Evolutionary conservation across 2,888 invertebrate genomes (phyloP).

Genomic region (Micoletzkya japonica): DNA sequence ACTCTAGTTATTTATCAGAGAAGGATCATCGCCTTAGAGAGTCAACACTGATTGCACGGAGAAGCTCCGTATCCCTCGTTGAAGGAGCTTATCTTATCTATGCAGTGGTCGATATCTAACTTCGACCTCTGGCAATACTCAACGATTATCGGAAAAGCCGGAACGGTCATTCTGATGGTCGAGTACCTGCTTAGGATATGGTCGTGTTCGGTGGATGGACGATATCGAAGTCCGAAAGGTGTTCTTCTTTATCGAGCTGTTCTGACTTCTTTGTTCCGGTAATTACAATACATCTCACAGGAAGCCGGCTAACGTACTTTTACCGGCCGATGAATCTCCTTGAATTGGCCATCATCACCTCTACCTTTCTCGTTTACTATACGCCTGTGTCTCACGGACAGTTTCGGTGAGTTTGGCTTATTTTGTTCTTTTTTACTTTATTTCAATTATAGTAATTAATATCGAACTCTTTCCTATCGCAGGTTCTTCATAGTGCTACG

Average conservation of each 20-base stretch:
- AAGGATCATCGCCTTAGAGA: background rate
- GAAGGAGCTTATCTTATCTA: no score
- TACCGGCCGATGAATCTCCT: constrained; percentile 1
- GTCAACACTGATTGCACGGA: background rate
- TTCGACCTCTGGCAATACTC: no score
- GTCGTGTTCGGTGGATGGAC: constrained; percentile 25
- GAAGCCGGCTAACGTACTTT: background rate
- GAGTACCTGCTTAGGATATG: constrained; percentile 22
- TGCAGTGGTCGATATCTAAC: no score
- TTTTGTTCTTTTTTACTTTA: no score
- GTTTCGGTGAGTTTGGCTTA: no score
- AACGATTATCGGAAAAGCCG: background rate
- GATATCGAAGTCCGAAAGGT: no score
- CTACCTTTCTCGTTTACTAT: background rate
- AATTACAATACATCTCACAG: no score
- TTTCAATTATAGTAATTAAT: no score
- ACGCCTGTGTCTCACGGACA: no score
- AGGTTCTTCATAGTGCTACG: constrained; percentile 10
- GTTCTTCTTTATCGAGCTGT: no score
- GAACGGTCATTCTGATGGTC: background rate
- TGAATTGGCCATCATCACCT: constrained; percentile 1
- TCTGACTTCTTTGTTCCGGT: no score
- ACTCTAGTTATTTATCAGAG: background rate
- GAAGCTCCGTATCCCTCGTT: background rate
- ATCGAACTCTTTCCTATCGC: no score